Evolutionary conservation across 2,888 invertebrate genomes (phyloP), one percentile per base, ranked within the genome.

Genomic region (Cheilosia variabilis): DNA sequence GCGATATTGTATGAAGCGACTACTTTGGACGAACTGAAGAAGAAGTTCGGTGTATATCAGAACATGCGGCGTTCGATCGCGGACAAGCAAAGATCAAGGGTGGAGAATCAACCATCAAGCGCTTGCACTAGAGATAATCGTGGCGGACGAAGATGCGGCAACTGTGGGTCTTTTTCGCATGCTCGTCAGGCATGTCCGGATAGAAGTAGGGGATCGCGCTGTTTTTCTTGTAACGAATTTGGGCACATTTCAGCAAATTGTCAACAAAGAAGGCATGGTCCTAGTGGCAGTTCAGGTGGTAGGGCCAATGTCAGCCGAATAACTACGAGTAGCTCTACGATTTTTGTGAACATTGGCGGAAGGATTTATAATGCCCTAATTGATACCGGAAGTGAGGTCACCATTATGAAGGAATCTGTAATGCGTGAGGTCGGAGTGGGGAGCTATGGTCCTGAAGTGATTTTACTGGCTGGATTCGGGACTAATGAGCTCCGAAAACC

Each of bases 191-290:
- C 1, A 13, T 47, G 57, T 19, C 47, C 69, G 19, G 47, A 69
- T 13, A 57, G 34, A 9, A 47, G 53, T 9, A 57, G 45, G 53
- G 60, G 71, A 50, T 22, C 58, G 45, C 58, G 58, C 7, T 69
- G 22, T 2, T 58, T 69, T 47, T 24, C 22, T 24, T 69, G 69
- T 9, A 69, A 47, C 43, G 69, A 58, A 34, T 71, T 58, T 60
- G 58, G 71, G 34, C 71, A 60, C 24, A 58, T 71, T 22, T 19
- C 58, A 24, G n/a, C 47, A 57, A 58, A 52, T 50, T 71, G 58
- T 45, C 58, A 60, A 24, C 3, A 66, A 66, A 53, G 37, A 66
- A 53, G 41, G 37, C 3, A 53, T 17, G 24, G 37, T 15, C n/a
- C 41, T 4, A 41, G 69, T 50, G 4, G 24, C 5, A 24, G 24